Evolutionary conservation across 2,888 invertebrate species (phyloP).

Genomic region (Chloroclystis v-ata): DNA sequence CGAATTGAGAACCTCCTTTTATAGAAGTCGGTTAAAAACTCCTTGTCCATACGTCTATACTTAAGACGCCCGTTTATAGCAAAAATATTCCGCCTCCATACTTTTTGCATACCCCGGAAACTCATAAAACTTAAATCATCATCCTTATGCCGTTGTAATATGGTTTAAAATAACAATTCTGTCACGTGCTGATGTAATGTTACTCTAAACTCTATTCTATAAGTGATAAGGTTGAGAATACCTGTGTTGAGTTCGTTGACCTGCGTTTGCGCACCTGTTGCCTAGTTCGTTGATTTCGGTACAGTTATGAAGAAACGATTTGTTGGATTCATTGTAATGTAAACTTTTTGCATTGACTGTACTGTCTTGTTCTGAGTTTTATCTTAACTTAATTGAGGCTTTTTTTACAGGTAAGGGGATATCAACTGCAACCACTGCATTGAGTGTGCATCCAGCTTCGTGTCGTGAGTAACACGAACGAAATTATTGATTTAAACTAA

Average conservation of each 20-base stretch:
- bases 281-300: constrained; percentile 27
- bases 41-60: background rate
- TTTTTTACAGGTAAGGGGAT: too few species aligned
- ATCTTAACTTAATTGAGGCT: too few species aligned
- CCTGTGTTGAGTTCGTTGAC: constrained; percentile 31
- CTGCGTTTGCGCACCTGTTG: constrained; percentile 38
- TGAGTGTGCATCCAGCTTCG: too few species aligned
- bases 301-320: constrained; percentile 18
- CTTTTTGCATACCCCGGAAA: constrained; percentile 19
- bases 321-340: background rate
- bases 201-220: too few species aligned
- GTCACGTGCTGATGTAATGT: too few species aligned
- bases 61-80: background rate
- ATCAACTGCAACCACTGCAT: too few species aligned
- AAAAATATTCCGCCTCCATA: constrained; percentile 5
- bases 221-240: constrained; percentile 9
- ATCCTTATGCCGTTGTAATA: constrained; percentile 7
- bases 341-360: background rate
- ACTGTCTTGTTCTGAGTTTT: background rate
- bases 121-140: constrained; percentile 12
- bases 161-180: constrained; percentile 4
- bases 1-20: too few species aligned
- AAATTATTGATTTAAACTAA: too few species aligned
- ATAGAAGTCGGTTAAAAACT: background rate
- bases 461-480: too few species aligned